These are phyloP conservation scores for Halcyon senegalensis DNA, from an alignment of 2,113 vertebrate species.

Conservation along the genomic window DNA sequence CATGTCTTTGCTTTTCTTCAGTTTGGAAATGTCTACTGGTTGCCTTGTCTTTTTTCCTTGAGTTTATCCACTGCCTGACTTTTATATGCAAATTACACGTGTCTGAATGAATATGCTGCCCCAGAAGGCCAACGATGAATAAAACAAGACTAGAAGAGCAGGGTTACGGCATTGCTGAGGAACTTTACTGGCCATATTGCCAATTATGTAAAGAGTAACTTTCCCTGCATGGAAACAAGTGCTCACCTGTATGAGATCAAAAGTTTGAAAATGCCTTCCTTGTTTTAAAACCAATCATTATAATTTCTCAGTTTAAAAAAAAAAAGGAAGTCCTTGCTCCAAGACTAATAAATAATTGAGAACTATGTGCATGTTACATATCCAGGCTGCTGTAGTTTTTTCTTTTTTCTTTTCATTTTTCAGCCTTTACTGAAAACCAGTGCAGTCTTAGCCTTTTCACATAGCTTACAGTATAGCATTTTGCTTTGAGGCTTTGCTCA, in stretches of 20 bases:
- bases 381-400: neutral
- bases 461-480: neutral
- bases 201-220: neutral
- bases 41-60: neutral
- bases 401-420: neutral
- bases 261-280: neutral
- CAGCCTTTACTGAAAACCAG: neutral
- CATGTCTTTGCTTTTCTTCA: neutral
- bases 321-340: neutral
- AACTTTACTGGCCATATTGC: neutral
- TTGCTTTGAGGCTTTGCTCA: neutral
- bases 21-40: neutral
- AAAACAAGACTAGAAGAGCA: neutral
- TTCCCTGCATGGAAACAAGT: rapidly evolving
- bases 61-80: neutral
- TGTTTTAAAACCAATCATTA: neutral
- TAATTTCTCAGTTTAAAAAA: neutral
- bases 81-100: neutral
- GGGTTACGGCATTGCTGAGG: neutral
- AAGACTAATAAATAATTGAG: neutral
- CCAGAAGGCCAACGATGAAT: neutral
- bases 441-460: neutral
- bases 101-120: neutral
- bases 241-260: neutral
- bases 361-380: neutral